phyloP scores from a whole-genome alignment of 2,797 vertebrate genomes.

The Sciurus carolinensis region DNA sequence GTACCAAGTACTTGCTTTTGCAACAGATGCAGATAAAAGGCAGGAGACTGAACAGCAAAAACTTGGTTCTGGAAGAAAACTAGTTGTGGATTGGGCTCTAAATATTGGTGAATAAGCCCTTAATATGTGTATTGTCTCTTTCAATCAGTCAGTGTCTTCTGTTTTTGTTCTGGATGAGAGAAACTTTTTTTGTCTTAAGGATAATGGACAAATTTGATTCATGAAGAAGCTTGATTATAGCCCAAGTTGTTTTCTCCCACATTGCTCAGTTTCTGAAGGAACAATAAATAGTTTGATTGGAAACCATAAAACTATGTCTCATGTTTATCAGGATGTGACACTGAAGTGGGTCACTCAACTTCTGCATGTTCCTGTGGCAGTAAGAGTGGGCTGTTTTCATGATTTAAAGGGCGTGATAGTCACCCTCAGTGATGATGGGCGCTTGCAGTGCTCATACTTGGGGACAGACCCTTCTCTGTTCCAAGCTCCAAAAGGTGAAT shows the following conservation, averaged over 20 bases:
- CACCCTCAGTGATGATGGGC: slow-evolving; percentile 94
- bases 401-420: slow-evolving; percentile 95
- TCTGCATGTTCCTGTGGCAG: slow-evolving; percentile 92
- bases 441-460: slow-evolving; percentile 97
- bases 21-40: slow-evolving; percentile 95
- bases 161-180: no score
- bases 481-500: slow-evolving; percentile 95
- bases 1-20: slow-evolving; percentile 98
- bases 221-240: no score
- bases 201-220: no score
- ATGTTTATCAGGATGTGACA: slow-evolving; percentile 96
- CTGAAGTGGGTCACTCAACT: slow-evolving; percentile 97
- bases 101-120: no score
- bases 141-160: no score
- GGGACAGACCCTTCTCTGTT: slow-evolving; percentile 98
- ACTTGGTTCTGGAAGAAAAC: slow-evolving; percentile 93
- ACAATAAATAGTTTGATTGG: slow-evolving; percentile 94
- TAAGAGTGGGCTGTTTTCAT: slow-evolving; percentile 93
- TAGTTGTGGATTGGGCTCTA: slow-evolving; percentile 88
- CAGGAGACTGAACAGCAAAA: slow-evolving; percentile 93
- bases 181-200: no score
- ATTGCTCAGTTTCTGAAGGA: slow-evolving; percentile 93
- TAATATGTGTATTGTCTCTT: no score
- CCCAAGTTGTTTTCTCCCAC: no score
- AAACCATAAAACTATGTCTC: slow-evolving; percentile 95